Percentiles rank a stretch among this genome's conserved stretches.
phyloP scores from a whole-genome alignment of 2,888 invertebrate species.

The Tetragonula carbonaria region DNA sequence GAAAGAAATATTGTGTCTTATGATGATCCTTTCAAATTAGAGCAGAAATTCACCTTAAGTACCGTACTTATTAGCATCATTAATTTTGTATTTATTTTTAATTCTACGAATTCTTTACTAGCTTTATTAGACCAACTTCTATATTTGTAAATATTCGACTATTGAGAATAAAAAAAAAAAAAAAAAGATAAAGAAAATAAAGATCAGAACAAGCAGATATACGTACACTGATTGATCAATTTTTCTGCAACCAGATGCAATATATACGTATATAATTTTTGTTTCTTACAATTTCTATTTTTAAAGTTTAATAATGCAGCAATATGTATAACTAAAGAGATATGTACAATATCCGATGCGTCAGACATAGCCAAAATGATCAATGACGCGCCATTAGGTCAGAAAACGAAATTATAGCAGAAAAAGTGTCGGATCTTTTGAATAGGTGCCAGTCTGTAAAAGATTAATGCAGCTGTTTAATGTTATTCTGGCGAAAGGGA shows the following conservation, averaged over 20 bases:
- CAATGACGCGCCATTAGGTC: too few species aligned
- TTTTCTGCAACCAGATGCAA: not conserved
- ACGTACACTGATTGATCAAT: not conserved
- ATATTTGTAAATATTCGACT: not conserved
- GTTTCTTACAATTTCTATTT: not conserved
- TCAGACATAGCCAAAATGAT: too few species aligned
- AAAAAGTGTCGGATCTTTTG: too few species aligned
- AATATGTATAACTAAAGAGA: not conserved
- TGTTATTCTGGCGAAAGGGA: not conserved
- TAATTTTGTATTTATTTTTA: not conserved
- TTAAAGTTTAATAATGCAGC: not conserved
- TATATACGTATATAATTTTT: not conserved
- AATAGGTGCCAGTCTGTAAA: too few species aligned
- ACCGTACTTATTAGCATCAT: not conserved
- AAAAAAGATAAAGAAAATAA: not conserved
- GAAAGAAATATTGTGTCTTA: not conserved
- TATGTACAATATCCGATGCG: too few species aligned
- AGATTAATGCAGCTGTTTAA: too few species aligned
- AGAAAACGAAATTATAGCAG: too few species aligned
- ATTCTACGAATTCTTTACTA: not conserved
- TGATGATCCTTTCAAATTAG: not conserved
- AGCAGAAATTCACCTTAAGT: not conserved
- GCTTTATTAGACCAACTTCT: not conserved
- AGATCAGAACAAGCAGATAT: not conserved
- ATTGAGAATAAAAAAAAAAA: not conserved